Conservation (phyloP, 2,797 vertebrate genomes). For the Crocodylus rhombifer region DNA sequence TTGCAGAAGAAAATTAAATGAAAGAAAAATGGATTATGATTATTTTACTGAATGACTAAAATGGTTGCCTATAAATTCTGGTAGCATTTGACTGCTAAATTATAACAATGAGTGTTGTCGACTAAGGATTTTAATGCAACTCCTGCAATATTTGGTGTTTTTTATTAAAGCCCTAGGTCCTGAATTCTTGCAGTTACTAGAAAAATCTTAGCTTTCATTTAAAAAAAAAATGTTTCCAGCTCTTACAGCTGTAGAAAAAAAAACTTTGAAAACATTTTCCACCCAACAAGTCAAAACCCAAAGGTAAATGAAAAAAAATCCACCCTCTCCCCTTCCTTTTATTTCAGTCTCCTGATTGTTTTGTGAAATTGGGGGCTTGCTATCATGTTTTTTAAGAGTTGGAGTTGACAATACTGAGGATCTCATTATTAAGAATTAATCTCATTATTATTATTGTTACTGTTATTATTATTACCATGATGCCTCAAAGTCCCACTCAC, state of each 20-base stretch:
- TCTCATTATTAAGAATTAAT: not conserved
- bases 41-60: not conserved
- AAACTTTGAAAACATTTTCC: not conserved
- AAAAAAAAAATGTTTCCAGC: not conserved
- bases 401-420: not conserved
- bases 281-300: not conserved
- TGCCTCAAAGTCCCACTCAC: no score
- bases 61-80: not conserved
- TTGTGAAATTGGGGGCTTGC: no score
- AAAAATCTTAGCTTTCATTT: not conserved
- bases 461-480: no score
- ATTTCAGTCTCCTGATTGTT: not conserved
- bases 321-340: not conserved
- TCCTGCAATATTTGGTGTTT: conserved; percentile 29
- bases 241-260: not conserved
- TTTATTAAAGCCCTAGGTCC: conserved; percentile 1
- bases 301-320: not conserved
- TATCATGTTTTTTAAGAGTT: not conserved
- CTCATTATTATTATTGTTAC: no score
- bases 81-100: no score
- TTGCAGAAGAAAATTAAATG: conserved; percentile 23
- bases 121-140: conserved; percentile 5
- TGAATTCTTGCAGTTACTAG: not conserved
- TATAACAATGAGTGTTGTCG: not conserved
- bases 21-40: conserved; percentile 52